Evolutionary conservation across 2,888 invertebrate species (phyloP).

Genomic region (Digitonthophagus gazella): DNA sequence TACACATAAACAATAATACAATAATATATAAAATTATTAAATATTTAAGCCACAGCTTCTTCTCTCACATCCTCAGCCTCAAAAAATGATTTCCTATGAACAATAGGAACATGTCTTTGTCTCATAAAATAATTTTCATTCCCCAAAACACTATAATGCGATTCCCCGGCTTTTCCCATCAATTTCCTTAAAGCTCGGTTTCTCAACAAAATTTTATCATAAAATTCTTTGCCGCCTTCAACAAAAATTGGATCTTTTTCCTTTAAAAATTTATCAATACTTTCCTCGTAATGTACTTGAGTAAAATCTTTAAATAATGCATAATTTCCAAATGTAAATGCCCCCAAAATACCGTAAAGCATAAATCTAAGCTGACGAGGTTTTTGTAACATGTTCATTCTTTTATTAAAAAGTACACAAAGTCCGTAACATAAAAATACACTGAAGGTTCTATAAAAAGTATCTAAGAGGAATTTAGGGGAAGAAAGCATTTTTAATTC

Average conservation of each 20-base stretch:
- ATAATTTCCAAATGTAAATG: conserved; percentile 62
- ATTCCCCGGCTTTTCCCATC: conserved; percentile 62
- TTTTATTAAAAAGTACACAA: conserved; percentile 55
- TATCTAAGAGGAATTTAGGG: conserved; percentile 59
- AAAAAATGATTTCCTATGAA: conserved; percentile 66
- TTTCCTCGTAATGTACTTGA: conserved; percentile 61
- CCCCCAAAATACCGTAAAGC: conserved; percentile 58
- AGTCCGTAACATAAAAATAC: conserved; percentile 56
- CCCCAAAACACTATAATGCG: conserved; percentile 63
- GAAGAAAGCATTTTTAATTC: conserved; percentile 66
- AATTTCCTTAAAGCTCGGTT: conserved; percentile 71
- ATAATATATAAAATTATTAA: background rate
- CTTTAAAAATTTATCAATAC: conserved; percentile 63
- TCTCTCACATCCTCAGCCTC: too few relatives aligned
- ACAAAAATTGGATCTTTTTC: conserved; percentile 61
- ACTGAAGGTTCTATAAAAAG: conserved; percentile 54
- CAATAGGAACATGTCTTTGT: conserved; percentile 63
- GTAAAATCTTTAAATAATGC: conserved; percentile 64
- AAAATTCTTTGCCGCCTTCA: conserved; percentile 74
- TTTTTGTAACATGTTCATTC: conserved; percentile 56
- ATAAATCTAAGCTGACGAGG: conserved; percentile 52
- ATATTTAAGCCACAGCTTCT: conserved; percentile 5
- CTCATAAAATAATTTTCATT: conserved; percentile 68
- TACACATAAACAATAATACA: background rate
- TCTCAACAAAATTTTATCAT: conserved; percentile 67